These are phyloP conservation scores for Macquaria ambigua DNA, from an alignment of 2,113 vertebrate species.

Conservation along the genomic window DNA sequence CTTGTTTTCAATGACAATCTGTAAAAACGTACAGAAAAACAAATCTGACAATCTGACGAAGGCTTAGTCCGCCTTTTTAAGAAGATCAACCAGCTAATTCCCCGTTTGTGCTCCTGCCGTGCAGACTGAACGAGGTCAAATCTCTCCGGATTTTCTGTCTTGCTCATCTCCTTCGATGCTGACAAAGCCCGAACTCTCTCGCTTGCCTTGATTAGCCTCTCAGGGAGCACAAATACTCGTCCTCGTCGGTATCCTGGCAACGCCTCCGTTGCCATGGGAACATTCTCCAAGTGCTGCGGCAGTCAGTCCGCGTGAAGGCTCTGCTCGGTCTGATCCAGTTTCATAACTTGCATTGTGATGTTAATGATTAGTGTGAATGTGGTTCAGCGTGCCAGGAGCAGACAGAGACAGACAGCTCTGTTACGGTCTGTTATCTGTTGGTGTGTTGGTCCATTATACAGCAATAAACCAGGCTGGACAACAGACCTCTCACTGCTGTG, in stretches of 20 bases:
- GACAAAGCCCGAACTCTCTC: slow-evolving; percentile 3
- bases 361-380: slow-evolving; percentile 46
- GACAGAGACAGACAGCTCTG: background rate
- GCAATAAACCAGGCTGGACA: background rate
- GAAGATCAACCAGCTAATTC: background rate
- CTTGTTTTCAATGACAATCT: background rate
- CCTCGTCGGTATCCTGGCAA: slow-evolving; percentile 64
- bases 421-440: background rate
- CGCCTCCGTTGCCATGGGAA: slow-evolving; percentile 58
- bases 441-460: background rate
- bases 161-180: slow-evolving; percentile 3
- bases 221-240: slow-evolving; percentile 14
- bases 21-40: background rate
- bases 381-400: slow-evolving; percentile 1
- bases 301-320: slow-evolving; percentile 19
- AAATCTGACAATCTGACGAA: background rate
- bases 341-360: slow-evolving; percentile 62
- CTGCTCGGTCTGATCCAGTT: slow-evolving; percentile 20
- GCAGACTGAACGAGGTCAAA: background rate
- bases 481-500: background rate
- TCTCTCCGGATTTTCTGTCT: background rate
- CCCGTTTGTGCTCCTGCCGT: background rate
- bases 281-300: slow-evolving; percentile 65
- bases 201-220: slow-evolving; percentile 41
- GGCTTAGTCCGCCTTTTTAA: background rate